phyloP scores from a whole-genome alignment of 1,140 invertebrate genomes.

The Tetragnatha versicolor region DNA sequence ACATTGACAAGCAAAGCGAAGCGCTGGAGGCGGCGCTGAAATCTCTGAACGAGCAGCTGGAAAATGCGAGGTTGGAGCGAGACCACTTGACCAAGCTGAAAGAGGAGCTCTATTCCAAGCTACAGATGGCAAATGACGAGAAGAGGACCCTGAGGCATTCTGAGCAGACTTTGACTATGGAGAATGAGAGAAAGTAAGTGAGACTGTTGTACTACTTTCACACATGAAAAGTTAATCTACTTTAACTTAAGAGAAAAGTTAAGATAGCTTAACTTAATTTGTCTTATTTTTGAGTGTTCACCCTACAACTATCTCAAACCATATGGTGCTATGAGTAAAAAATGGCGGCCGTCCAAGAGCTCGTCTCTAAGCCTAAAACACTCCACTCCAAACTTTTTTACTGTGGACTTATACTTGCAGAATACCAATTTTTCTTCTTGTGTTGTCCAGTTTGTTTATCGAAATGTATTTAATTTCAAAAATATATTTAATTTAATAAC shows the following conservation, averaged over 20 bases:
- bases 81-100: background rate
- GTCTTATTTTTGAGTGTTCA: too few relatives aligned
- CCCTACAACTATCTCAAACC: too few relatives aligned
- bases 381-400: background rate
- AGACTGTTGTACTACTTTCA: background rate
- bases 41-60: slow-evolving; percentile 37
- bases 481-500: too few relatives aligned
- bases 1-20: background rate
- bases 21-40: slow-evolving; percentile 18
- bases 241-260: too few relatives aligned
- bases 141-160: background rate
- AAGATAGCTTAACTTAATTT: too few relatives aligned
- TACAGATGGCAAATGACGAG: slow-evolving; percentile 22
- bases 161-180: slow-evolving; percentile 3
- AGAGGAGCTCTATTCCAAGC: slow-evolving; percentile 8
- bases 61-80: slow-evolving; percentile 8
- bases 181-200: slow-evolving; percentile 33
- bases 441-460: too few relatives aligned
- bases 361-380: too few relatives aligned
- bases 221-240: background rate
- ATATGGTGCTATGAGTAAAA: too few relatives aligned
- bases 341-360: too few relatives aligned
- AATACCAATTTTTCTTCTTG: too few relatives aligned
- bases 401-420: background rate
- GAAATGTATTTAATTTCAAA: too few relatives aligned